These are phyloP conservation scores for Archips xylosteana DNA, from an alignment of 2,888 invertebrate genomes.

Conservation along the genomic window DNA sequence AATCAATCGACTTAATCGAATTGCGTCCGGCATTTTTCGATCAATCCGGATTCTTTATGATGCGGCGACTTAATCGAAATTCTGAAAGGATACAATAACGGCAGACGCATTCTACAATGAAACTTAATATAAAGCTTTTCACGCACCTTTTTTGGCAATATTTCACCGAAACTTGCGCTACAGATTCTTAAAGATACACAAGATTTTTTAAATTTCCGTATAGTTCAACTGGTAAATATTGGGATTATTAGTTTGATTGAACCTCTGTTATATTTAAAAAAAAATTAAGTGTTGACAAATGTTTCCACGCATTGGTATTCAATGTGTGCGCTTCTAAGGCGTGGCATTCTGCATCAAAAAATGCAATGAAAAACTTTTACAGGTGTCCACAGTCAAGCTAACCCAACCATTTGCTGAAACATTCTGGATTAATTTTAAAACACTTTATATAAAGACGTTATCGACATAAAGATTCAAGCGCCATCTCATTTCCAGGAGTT, in stretches of 20 bases:
- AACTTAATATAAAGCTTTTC: not conserved
- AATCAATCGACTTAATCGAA: not conserved
- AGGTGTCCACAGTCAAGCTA: too few species aligned
- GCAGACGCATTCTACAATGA: not conserved
- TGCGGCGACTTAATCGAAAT: not conserved
- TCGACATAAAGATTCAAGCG: not conserved
- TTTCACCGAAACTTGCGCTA: not conserved
- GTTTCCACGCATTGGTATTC: too few species aligned
- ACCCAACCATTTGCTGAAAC: too few species aligned
- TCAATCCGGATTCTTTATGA: not conserved
- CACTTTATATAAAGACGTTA: too few species aligned
- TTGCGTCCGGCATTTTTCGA: not conserved
- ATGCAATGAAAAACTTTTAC: too few species aligned
- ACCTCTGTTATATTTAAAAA: too few species aligned
- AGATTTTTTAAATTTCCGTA: too few species aligned
- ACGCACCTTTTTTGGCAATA: not conserved
- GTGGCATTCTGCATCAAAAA: too few species aligned
- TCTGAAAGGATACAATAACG: not conserved
- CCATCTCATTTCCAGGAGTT: constrained; percentile 88
- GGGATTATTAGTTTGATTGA: not conserved
- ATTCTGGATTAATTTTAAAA: too few species aligned
- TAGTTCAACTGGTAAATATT: too few species aligned
- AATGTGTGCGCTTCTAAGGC: too few species aligned
- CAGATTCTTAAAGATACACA: not conserved
- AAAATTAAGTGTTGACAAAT: too few species aligned